Evolutionary conservation across 2,797 vertebrate genomes (phyloP).

Genomic region (Octomys mimax): DNA sequence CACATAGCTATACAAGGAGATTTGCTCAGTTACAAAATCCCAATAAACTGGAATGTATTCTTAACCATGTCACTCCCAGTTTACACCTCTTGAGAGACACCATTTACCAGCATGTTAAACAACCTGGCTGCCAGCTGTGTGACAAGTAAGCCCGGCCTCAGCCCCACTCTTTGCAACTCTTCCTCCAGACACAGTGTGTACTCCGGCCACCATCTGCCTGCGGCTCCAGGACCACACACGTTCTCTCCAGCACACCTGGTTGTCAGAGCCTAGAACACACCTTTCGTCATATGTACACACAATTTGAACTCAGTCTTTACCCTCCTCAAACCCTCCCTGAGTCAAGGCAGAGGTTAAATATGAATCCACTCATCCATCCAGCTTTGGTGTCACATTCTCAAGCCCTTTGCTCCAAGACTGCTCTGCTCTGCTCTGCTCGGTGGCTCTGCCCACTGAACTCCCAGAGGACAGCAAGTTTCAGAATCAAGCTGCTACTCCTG

Average conservation of each 20-base stretch:
- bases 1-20: not conserved
- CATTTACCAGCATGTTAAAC: not conserved
- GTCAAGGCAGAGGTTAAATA: not conserved
- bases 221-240: no score
- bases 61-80: not conserved
- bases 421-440: not conserved
- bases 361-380: no score
- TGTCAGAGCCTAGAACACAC: no score
- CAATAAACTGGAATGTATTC: not conserved
- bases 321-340: not conserved
- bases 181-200: no score
- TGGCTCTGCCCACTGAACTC: not conserved
- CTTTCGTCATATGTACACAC: not conserved
- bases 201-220: no score
- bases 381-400: not conserved
- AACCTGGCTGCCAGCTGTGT: no score
- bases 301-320: not conserved
- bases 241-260: no score
- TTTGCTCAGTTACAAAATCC: not conserved
- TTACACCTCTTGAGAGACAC: not conserved
- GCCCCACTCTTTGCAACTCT: no score
- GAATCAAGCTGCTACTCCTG: not conserved
- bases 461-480: not conserved
- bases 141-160: no score
- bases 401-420: not conserved